Conservation (phyloP, 1,140 invertebrate species). For the Pristionchus pacificus region DNA sequence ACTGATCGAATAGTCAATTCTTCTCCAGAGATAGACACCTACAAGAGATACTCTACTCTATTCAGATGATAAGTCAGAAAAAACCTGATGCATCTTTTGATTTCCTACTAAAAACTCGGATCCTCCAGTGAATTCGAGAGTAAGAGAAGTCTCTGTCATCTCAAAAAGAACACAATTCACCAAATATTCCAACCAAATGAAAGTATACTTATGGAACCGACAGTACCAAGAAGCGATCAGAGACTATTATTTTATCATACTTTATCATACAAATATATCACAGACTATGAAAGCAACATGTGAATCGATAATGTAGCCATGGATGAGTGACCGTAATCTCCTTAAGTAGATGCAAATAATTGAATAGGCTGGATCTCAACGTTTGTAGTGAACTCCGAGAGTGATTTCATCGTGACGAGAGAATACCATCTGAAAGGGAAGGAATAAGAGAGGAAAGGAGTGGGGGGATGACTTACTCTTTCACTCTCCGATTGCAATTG, state of each 20-base stretch:
- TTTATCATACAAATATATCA: too few species aligned
- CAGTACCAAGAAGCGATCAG: too few species aligned
- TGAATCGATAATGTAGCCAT: too few species aligned
- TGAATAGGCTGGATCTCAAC: too few species aligned
- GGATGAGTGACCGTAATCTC: too few species aligned
- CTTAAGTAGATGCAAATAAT: too few species aligned
- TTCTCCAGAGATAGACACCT: background rate
- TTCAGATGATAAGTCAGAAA: too few species aligned
- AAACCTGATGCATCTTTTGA: constrained; percentile 15
- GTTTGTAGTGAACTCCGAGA: background rate
- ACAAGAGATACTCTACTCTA: background rate
- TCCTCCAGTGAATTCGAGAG: constrained; percentile 17
- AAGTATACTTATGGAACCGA: too few species aligned
- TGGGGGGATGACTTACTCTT: background rate
- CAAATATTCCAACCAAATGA: too few species aligned
- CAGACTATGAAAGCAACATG: too few species aligned
- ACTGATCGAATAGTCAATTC: background rate
- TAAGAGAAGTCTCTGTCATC: background rate
- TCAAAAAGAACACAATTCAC: background rate
- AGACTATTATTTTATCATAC: too few species aligned
- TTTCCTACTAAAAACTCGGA: constrained; percentile 18
- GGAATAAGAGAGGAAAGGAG: background rate
- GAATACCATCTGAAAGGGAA: background rate
- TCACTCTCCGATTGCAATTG: background rate
- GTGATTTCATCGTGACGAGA: background rate